Base-by-base conservation (phyloP, 2,797 vertebrate species). In the Phaenicophaeus curvirostris region DNA sequence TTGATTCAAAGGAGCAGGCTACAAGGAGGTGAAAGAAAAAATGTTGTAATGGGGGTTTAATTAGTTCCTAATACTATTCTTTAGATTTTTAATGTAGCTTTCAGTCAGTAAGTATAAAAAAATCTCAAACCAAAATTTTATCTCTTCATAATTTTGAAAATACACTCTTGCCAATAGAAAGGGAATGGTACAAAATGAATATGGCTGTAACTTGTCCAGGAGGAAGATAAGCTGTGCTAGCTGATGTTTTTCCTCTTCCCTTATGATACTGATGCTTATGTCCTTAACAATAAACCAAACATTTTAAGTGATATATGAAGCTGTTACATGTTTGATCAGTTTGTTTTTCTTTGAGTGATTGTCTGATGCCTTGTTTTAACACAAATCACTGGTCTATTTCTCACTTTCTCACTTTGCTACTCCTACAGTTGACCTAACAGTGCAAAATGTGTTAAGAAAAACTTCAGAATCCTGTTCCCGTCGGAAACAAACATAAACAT, bases 371-470 rank as follows among this genome's bases (percentile, higher is more conserved):
- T 95, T 53, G 19, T 67, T 28, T 73, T 53, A 67, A 71, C 66
- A 5, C 92, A 98, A 98, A 76, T 98, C 66, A 92, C 75, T 3
- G 97, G 96, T 31, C 11, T 94, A 12, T 16, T 91, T 10, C 85
- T 59, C 98, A 37, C 23, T 98, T 20, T 90, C 94, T 57, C 98
- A 98, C 27, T 25, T 98, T 76, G 76, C 94, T 12, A 97, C 98
- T 2, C 85, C 97, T 54, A 97, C 97, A 25, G 92, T 98, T 19
- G 98, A 98, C 72, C 98, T 98, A 9, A 98, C 98, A 12, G 97
- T 98, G 35, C 83, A 77, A 89, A 97, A 87, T 4, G 94, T 98
- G 48, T 94, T 80, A 98, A 97, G 93, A 97, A 96, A 93, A 97
- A 65, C 81, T 97, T 98, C 73, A 94, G 27, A 94, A 88, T 44